Percentiles rank a stretch among this genome's conserved stretches.
Evolutionary conservation across 2,113 vertebrate genomes (phyloP).

Genomic region (Phrynosoma platyrhinos): DNA sequence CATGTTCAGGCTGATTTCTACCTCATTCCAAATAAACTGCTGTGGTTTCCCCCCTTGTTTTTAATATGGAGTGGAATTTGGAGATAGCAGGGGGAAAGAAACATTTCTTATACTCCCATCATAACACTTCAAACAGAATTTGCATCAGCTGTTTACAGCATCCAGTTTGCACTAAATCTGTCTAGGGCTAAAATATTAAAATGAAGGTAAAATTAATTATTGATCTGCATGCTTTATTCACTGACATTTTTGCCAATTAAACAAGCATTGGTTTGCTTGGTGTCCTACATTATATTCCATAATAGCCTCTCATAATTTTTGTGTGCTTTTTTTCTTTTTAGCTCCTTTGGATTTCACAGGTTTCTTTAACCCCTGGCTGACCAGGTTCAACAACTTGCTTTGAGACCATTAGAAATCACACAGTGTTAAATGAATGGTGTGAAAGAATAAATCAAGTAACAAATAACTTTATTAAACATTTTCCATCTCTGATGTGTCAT

Average conservation of each 20-base stretch:
- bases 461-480: constrained; percentile 3
- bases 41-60: constrained; percentile 1
- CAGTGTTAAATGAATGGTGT: neutral
- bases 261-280: constrained; percentile 42
- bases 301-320: constrained; percentile 55
- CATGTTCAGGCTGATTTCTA: constrained; percentile 19
- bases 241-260: constrained; percentile 67
- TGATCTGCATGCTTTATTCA: constrained; percentile 70
- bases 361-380: constrained; percentile 47
- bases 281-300: constrained; percentile 48
- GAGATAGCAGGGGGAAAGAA: neutral
- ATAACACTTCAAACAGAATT: constrained; percentile 59
- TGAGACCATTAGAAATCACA: neutral
- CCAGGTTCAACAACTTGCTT: neutral
- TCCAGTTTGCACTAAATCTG: constrained; percentile 49
- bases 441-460: constrained; percentile 17
- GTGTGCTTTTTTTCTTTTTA: constrained; percentile 27
- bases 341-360: constrained; percentile 18
- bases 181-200: constrained; percentile 74
- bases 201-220: constrained; percentile 74
- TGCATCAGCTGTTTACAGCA: constrained; percentile 48
- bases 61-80: constrained; percentile 23
- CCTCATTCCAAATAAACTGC: constrained; percentile 14
- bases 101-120: constrained; percentile 56
- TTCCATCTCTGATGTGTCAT: fast-evolving